Evolutionary conservation across 2,888 invertebrate genomes (phyloP), one percentile per base, ranked within the genome.

Genomic region (Tortrix viridana): DNA sequence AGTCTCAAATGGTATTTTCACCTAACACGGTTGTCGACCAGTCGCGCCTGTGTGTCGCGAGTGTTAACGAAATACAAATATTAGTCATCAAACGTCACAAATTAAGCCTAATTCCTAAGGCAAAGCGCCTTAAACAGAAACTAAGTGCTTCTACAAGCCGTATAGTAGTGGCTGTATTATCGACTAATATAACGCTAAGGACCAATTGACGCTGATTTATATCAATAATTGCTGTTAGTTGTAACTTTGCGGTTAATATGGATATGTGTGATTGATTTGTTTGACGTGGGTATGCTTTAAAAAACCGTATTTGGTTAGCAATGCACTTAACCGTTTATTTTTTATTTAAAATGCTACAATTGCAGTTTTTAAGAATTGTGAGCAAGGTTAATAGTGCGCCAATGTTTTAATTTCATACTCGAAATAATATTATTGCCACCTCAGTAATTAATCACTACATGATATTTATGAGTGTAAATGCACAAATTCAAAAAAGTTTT

Each of bases 61-160:
- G 83, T 80, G 90, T 85, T 90, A 91, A 91, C 88, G 84, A 91
- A 88, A 86, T 85, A 88, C 89, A 90, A 91, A 91, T 86, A 91
- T 89, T 88, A 77, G 84, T 81, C 69, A 70, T 73, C 82, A 77
- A 79, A 81, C 86, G 89, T 86, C 88, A 90, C 88, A 90, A 90
- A 89, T 90, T 88, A 89, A 84, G 86, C 77, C 89, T 91, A 91
- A 91, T 89, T 82, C 82, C 82, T 81, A 89, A 87, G 80, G 89
- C 81, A 89, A 91, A 90, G 88, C 75, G 72, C 79, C 85, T 85
- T 88, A 86, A 88, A 84, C 88, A 85, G 79, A 84, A 84, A 90
- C 90, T 90, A 90, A 91, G 82, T 88, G 88, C 84, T 89, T 88
- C 79, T 74, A 86, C 89, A 91, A 91, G 89, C 74, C 81, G 75